Evolutionary conservation across 2,888 invertebrate genomes (phyloP), one percentile per base, ranked within the genome.

Genomic region (Drosophila koepferae): DNA sequence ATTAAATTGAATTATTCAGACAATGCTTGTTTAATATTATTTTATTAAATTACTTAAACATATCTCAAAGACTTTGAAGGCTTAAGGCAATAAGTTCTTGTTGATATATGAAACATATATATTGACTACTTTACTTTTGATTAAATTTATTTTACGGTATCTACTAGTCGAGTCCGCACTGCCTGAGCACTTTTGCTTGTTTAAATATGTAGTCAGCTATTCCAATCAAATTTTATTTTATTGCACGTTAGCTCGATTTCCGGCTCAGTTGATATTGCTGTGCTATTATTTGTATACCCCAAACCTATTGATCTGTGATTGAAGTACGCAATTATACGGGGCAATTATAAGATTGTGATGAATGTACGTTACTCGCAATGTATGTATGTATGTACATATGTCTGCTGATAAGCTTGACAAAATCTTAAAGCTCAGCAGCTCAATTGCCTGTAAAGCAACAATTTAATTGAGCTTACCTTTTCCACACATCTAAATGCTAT

Each of bases 401-500:
- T 31, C 14, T 36, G 20, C 18, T 34, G 20, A 12, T 34, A 48
- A 36, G 28, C 8, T 8, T 20, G 10, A 31, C n/a, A 31, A n/a
- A 55, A 40, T 34, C 49, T 34, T 36, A 28, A 56, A 49, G 68
- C 48, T 48, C 48, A 41, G 28, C 44, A 9, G 38, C 38, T 53
- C 12, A 31, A 31, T 40, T 65, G 55, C 23, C 36, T 48, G 18
- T 48, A 55, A 67, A 56, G 48, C 18, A 36, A 46, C 18, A 41
- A 69, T 67, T 56, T 67, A 56, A 68, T 75, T 60, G 66, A 36
- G 73, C 43, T 60, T 59, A 62, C 66, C 72, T 44, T 70, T 63
- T 63, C 46, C n/a, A 36, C 40, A 34, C 58, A 53, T 44, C 44
- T 23, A 60, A 69, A 61, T 28, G 72, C 58, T 36, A 76, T 63